Evolutionary conservation across 2,113 vertebrate species (phyloP).

Genomic region (Astur gentilis): DNA sequence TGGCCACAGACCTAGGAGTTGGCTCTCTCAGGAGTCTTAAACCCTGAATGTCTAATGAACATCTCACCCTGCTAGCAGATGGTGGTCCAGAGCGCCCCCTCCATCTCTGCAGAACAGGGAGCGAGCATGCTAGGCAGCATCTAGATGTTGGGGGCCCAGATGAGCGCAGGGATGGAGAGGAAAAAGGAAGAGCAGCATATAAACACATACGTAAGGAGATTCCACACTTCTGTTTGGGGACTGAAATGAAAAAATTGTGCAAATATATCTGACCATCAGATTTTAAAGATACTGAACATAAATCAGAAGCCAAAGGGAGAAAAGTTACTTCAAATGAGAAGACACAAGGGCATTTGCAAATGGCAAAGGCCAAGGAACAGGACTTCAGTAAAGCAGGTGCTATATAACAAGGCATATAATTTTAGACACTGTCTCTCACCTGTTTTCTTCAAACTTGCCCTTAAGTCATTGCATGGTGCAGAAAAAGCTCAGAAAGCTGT

Average conservation of each 20-base stretch:
- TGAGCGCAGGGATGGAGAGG: neutral
- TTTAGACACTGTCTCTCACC: constrained; percentile 7
- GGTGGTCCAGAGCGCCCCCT: neutral
- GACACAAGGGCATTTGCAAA: constrained; percentile 18
- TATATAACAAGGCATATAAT: neutral
- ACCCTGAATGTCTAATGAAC: neutral
- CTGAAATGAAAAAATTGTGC: neutral
- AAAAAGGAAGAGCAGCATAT: neutral
- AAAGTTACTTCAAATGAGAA: neutral
- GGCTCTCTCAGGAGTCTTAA: neutral
- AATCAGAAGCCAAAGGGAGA: neutral
- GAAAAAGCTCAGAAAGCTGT: neutral
- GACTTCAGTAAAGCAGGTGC: neutral
- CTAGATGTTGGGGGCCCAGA: neutral
- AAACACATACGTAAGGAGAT: neutral
- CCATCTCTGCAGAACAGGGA: neutral
- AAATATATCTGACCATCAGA: neutral
- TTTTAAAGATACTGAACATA: neutral
- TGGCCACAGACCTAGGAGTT: neutral
- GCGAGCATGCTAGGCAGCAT: neutral
- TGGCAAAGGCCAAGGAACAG: constrained; percentile 12
- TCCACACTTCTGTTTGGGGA: neutral
- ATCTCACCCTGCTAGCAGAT: no score
- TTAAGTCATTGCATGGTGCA: neutral
- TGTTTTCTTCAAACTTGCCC: neutral